Conservation (phyloP, 2,888 invertebrate species). For the Drosophila anomalipes region DNA sequence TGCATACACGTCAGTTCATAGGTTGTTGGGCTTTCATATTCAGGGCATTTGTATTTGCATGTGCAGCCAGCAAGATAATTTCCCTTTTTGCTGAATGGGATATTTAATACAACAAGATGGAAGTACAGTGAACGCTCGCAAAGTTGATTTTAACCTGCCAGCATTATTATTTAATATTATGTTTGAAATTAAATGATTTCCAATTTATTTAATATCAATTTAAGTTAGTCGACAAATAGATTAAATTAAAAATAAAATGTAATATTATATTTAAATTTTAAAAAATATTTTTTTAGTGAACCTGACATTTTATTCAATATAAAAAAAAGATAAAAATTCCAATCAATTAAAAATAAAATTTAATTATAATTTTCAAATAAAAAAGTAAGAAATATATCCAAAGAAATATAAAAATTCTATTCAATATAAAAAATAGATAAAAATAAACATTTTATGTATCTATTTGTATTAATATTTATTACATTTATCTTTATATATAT, state of each 20-base stretch:
- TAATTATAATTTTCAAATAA: no score
- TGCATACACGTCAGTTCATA: slow-evolving; percentile 26
- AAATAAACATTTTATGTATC: no score
- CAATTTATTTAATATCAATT: not conserved
- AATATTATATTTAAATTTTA: no score
- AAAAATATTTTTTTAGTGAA: no score
- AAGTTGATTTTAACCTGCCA: not conserved
- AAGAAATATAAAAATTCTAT: no score
- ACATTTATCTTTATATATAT: not conserved
- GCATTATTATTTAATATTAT: not conserved
- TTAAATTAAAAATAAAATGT: not conserved
- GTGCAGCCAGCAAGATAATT: not conserved
- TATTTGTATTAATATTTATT: not conserved
- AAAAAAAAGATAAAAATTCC: no score
- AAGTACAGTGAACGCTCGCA: not conserved
- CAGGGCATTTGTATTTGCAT: slow-evolving; percentile 15
- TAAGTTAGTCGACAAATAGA: not conserved
- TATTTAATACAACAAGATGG: not conserved
- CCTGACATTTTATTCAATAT: no score
- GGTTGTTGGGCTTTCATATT: slow-evolving; percentile 18
- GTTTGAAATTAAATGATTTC: not conserved
- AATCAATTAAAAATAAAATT: no score
- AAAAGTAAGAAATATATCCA: no score
- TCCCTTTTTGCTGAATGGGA: not conserved
- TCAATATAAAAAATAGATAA: no score